Evolutionary conservation across 2,797 vertebrate species (phyloP).

Genomic region (Rhadinocentrus ornatus): DNA sequence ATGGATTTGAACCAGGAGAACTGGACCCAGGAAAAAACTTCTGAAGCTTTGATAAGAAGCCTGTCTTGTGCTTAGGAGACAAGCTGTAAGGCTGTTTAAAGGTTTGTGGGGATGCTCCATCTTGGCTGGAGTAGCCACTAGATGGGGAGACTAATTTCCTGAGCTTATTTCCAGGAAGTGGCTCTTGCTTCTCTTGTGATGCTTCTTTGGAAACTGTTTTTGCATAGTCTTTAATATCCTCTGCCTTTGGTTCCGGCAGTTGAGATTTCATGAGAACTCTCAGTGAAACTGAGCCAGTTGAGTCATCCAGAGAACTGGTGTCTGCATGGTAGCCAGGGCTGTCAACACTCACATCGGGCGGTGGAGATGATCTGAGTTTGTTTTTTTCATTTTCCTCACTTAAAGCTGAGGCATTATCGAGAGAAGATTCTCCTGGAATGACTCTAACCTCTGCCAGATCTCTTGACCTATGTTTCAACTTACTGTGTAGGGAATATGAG

Average conservation of each 20-base stretch:
- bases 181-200: conserved; percentile 44
- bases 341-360: conserved; percentile 39
- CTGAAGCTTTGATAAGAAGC: conserved; percentile 83
- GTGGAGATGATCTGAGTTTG: conserved; percentile 42
- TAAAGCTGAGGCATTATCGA: conserved; percentile 5
- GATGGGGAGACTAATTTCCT: conserved; percentile 88
- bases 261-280: conserved; percentile 43
- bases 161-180: conserved; percentile 60
- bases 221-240: conserved; percentile 18
- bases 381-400: conserved; percentile 56
- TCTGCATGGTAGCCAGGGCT: conserved; percentile 77
- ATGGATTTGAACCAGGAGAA: conserved; percentile 64
- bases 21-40: conserved; percentile 79
- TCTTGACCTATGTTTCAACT: conserved; percentile 71
- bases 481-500: conserved; percentile 88
- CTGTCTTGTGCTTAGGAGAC: conserved; percentile 79
- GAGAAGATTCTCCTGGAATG: conserved; percentile 38
- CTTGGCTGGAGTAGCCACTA: conserved; percentile 92
- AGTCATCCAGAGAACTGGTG: conserved; percentile 79
- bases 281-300: conserved; percentile 45
- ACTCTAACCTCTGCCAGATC: conserved; percentile 63
- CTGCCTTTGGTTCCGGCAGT: conserved; percentile 15
- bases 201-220: conserved; percentile 10
- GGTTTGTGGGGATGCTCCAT: conserved; percentile 79
- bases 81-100: conserved; percentile 69